A percentile compares a stretch with the other conserved stretches of the same genome.
phyloP scores from a whole-genome alignment of 2,888 invertebrate genomes.

The Neoitamus cyanurus region DNA sequence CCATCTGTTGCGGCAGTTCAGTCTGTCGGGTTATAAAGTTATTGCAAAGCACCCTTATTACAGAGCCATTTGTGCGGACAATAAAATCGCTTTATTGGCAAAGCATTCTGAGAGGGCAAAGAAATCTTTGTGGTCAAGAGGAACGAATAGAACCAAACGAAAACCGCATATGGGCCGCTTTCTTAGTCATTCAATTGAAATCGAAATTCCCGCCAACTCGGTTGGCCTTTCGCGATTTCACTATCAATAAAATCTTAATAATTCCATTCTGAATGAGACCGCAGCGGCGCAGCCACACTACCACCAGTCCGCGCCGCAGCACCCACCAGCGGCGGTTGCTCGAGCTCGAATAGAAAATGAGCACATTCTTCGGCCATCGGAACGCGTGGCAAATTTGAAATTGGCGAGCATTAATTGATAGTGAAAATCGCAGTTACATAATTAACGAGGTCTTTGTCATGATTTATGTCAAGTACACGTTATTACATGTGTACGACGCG shows the following conservation, averaged over 20 bases:
- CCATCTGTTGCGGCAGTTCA: neutral
- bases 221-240: slow-evolving; percentile 7
- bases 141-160: neutral
- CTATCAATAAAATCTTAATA: neutral
- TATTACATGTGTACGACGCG: slow-evolving; percentile 26
- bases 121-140: neutral
- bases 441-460: slow-evolving; percentile 52
- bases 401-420: slow-evolving; percentile 48
- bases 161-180: neutral
- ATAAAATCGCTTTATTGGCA: neutral
- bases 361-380: slow-evolving; percentile 4
- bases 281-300: neutral
- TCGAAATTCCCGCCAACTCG: neutral
- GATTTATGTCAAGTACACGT: slow-evolving; percentile 52
- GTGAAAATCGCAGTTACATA: slow-evolving; percentile 51
- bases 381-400: slow-evolving; percentile 36
- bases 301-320: neutral
- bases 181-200: neutral
- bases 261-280: neutral
- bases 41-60: neutral
- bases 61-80: neutral
- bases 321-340: neutral
- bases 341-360: slow-evolving; percentile 14
- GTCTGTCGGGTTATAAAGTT: neutral
- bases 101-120: neutral